Base-by-base conservation (phyloP, 1,140 invertebrate species). In the Pomacea maculata region DNA sequence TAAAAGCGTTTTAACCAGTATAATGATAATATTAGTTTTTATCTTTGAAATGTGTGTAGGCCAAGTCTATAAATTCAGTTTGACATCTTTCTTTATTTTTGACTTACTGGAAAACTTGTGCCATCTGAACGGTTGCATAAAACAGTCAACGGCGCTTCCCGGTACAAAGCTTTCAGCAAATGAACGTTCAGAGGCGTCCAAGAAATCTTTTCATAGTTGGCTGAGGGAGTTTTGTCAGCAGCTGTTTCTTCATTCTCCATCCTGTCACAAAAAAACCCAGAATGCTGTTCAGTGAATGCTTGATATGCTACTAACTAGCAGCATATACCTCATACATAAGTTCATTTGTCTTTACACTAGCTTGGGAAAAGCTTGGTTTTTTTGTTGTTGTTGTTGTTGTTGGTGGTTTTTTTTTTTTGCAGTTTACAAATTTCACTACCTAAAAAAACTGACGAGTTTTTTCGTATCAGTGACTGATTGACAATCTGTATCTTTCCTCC, bases 91-190 rank as follows among this genome's bases (percentile, higher is more conserved):
- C 71, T 45, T 29, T 73, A 3, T 12, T 29, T 67, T 7, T 64
- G 25, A 85, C 86, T 86, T 86, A 92, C 95, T 17, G 95, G 96
- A 90, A 98, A 97, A 86, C 97, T 92, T 75, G 93, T 93, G 19
- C 97, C 97, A 86, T 95, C 94, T 7, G 96, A 98, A 87, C 94
- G 94, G 91, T 99, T 99, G 89, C 98, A 99, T 88, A 98, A 97
- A 96, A 98, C 97, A 74, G 96, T 97, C 72, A 99, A 93, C 34
- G 97, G 95, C 5, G 97, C 94, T 84, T 95, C 94, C n/a, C 94
- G 92, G 88, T 98, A 99, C 19, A 98, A 93, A 77, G 94, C 93
- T 54, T 94, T 92, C 54, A 99, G 92, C 21, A 97, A 92, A 70
- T 94, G 91, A 0, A 94, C 92, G 34, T 95, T 93, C 67, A 96